Evolutionary conservation across 2,797 vertebrate species (phyloP), one percentile per base, ranked within the genome.

Genomic region (Lophius americanus): DNA sequence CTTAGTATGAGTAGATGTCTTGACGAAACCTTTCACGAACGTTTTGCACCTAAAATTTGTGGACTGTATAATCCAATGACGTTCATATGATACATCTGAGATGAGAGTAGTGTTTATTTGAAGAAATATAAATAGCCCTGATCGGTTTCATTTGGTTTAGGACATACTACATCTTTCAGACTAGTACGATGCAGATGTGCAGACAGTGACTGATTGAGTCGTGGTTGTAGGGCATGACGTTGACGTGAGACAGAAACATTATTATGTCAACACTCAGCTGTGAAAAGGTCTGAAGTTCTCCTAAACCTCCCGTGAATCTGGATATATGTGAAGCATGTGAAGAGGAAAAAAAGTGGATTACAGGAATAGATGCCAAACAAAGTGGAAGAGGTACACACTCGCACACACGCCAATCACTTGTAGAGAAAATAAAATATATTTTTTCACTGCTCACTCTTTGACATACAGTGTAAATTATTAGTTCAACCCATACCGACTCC

Each of bases 331-430:
- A 93, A 66, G 67, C 9, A n/a, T 37, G 67, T 39, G 42, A 36
- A 55, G 51, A 57, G 50, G 60, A 53, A 48, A 57, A 66, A 81
- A 51, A 62, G 88, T 89, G 89, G 85, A 92, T 92, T 86, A 60
- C 11, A 57, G 90, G 82, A 82, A 94, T 92, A 93, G 7, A 38
- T 95, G 95, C 94, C 95, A 95, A 92, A 94, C 92, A 92, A 93
- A 94, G 93, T 94, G 94, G 92, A 95, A 23, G 23, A 23, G 23
- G 23, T 23, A 23, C 23, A 66, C 5, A 46, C 93, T 6, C 93
- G 67, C 68, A 23, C 23, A 23, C 23, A 23, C 23, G 23, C 23
- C 23, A 23, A 73, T 78, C 68, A 44, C 74, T 4, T 41, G 36
- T 33, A 73, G n/a, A 68, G 47, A 79, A 64, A 72, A 79, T 66